A percentile compares a stretch with the other conserved stretches of the same genome.
Evolutionary conservation across 2,113 vertebrate species (phyloP).

Genomic region (Trichomycterus rosablanca): DNA sequence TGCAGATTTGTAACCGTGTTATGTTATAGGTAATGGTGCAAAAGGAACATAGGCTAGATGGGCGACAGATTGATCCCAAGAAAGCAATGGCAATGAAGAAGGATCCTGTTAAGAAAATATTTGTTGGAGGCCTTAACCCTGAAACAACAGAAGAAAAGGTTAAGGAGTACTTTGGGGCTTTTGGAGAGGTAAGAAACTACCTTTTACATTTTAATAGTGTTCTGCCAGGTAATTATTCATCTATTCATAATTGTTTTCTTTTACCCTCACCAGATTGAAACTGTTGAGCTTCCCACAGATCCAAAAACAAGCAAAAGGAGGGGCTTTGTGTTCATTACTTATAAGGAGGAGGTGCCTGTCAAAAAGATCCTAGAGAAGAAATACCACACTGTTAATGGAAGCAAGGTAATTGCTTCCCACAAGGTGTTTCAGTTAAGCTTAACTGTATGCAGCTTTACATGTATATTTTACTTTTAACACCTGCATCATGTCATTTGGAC

Average conservation of each 20-base stretch:
- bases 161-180: constrained; percentile 90
- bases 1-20: not conserved
- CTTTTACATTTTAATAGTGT: too few relatives aligned
- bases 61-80: constrained; percentile 94
- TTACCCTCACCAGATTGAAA: constrained; percentile 90
- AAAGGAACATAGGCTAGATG: constrained; percentile 95
- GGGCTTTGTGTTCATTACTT: constrained; percentile 97
- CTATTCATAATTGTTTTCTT: not conserved
- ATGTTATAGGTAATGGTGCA: constrained; percentile 84
- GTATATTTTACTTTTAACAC: too few relatives aligned
- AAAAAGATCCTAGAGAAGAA: constrained; percentile 97
- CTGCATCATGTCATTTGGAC: too few relatives aligned
- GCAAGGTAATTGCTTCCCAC: constrained; percentile 96
- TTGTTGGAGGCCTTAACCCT: constrained; percentile 94
- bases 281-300: constrained; percentile 94
- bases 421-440: too few relatives aligned
- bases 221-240: not conserved
- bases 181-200: constrained; percentile 82
- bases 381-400: constrained; percentile 90
- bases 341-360: constrained; percentile 90
- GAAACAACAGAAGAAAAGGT: constrained; percentile 95
- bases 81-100: constrained; percentile 99
- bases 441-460: too few relatives aligned
- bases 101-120: constrained; percentile 96
- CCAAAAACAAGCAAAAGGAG: constrained; percentile 96